Evolutionary conservation across 2,888 invertebrate genomes (phyloP).

Genomic region (Steromphala cineraria): DNA sequence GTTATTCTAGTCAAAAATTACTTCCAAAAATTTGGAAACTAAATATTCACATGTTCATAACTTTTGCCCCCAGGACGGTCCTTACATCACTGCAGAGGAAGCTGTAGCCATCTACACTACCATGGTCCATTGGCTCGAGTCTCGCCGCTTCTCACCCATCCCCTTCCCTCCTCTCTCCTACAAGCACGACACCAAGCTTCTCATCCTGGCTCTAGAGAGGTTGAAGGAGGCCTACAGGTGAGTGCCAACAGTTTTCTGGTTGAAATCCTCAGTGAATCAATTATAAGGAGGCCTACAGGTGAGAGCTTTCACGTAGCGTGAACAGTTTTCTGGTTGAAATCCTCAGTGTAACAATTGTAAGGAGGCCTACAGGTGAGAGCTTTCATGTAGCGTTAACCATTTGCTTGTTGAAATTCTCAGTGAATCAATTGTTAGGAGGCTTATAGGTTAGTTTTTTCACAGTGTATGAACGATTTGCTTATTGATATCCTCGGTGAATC

Average conservation of each 20-base stretch:
- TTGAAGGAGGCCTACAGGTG: conserved; percentile 95
- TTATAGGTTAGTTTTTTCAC: conserved; percentile 80
- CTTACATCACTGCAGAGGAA: conserved; percentile 99
- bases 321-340: not conserved
- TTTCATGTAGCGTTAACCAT: not conserved
- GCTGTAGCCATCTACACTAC: conserved; percentile 99
- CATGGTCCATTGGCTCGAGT: conserved; percentile 99
- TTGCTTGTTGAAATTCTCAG: not conserved
- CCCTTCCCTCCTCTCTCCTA: conserved; percentile 99
- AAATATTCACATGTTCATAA: not conserved
- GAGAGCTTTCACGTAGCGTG: conserved; percentile 18
- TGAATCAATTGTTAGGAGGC: conserved; percentile 86
- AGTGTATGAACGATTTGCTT: not conserved
- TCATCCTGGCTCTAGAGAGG: conserved; percentile 96
- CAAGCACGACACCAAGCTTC: conserved; percentile 98
- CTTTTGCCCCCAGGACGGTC: conserved; percentile 85
- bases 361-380: conserved; percentile 88
- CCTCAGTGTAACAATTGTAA: conserved; percentile 78
- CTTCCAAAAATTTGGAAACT: too few species aligned
- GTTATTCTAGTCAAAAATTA: not conserved
- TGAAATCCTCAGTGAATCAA: not conserved
- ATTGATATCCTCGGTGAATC: not conserved
- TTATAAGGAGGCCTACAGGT: conserved; percentile 92
- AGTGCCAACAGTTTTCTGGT: not conserved
- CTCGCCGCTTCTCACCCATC: conserved; percentile 97